Percentiles rank a stretch among this genome's conserved stretches.
These are phyloP conservation scores for Echinometra lucunter DNA, from an alignment of 53 echinoderm and acorn worm species.

Conservation along the genomic window DNA sequence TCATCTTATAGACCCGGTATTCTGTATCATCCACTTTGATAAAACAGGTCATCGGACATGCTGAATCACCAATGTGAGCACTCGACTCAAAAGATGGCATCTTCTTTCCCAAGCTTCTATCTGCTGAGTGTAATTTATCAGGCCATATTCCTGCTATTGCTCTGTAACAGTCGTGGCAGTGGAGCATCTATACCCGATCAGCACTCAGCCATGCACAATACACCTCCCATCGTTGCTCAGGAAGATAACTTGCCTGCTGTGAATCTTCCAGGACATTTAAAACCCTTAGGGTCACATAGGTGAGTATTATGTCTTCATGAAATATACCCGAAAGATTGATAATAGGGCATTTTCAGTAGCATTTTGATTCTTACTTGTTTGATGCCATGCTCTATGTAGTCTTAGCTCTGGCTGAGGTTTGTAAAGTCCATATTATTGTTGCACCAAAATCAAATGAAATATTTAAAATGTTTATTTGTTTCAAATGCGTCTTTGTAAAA, in stretches of 20 bases:
- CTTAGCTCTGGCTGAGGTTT: too few relatives aligned
- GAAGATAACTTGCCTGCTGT: not conserved
- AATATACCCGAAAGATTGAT: too few relatives aligned
- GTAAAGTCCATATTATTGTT: too few relatives aligned
- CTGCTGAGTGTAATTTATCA: not conserved
- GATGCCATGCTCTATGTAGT: too few relatives aligned
- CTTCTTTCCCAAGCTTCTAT: not conserved
- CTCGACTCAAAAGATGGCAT: not conserved
- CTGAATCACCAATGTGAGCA: not conserved
- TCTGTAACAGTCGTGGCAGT: not conserved
- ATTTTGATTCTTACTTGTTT: too few relatives aligned
- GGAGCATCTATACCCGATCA: not conserved
- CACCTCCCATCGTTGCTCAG: not conserved
- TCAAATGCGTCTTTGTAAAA: too few relatives aligned
- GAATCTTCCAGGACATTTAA: slow-evolving; percentile 14
- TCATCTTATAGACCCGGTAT: not conserved
- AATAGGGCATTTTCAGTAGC: too few relatives aligned
- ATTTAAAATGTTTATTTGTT: too few relatives aligned
- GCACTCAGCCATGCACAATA: not conserved
- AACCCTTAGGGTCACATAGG: slow-evolving; percentile 42
- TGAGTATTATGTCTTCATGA: not conserved
- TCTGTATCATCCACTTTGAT: not conserved
- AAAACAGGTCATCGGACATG: not conserved
- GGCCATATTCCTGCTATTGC: not conserved
- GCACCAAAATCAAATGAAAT: too few relatives aligned